phyloP scores from a whole-genome alignment of 92 coral and sea anemone genomes.

The Paragorgia papillata region DNA sequence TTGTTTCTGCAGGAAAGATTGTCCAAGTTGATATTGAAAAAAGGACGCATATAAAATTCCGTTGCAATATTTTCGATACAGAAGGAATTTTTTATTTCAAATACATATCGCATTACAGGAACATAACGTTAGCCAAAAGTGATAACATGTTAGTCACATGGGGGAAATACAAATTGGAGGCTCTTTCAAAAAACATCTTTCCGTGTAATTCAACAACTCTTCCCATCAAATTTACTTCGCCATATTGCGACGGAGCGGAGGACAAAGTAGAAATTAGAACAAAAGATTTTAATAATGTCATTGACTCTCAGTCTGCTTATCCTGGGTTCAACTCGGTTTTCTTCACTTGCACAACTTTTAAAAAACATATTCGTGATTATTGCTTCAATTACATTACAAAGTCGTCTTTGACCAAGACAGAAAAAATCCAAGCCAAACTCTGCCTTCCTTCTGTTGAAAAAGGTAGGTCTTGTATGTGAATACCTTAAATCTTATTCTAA shows the following conservation, averaged over 20 bases:
- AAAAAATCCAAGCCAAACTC: slow-evolving; percentile 58
- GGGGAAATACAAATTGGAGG: slow-evolving; percentile 61
- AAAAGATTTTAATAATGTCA: slow-evolving; percentile 63
- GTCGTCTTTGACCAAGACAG: slow-evolving; percentile 57
- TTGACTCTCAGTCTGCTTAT: slow-evolving; percentile 57
- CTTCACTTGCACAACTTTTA: slow-evolving; percentile 74
- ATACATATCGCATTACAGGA: slow-evolving; percentile 67
- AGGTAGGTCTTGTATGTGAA: slow-evolving; percentile 84
- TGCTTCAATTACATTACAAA: slow-evolving; percentile 85
- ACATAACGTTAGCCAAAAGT: slow-evolving; percentile 65
- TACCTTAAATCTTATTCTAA: no score
- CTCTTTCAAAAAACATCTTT: slow-evolving; percentile 67
- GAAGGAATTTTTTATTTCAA: slow-evolving; percentile 75
- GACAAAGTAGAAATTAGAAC: slow-evolving; percentile 67
- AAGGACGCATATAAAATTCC: slow-evolving; percentile 72
- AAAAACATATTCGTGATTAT: slow-evolving; percentile 71
- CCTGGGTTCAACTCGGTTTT: slow-evolving; percentile 66
- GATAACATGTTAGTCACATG: slow-evolving; percentile 64
- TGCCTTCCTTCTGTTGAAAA: slow-evolving; percentile 77
- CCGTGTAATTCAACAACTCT: slow-evolving; percentile 82
- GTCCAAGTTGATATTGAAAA: slow-evolving; percentile 70
- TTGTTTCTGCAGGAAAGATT: slow-evolving; percentile 69
- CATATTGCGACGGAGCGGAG: slow-evolving; percentile 68
- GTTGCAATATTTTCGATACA: slow-evolving; percentile 79
- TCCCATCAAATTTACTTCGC: slow-evolving; percentile 64